Percentiles rank a stretch among this genome's conserved stretches.
These are phyloP conservation scores for Venustoraphidia nigricollis DNA, from an alignment of 2,888 invertebrate species.

Conservation along the genomic window DNA sequence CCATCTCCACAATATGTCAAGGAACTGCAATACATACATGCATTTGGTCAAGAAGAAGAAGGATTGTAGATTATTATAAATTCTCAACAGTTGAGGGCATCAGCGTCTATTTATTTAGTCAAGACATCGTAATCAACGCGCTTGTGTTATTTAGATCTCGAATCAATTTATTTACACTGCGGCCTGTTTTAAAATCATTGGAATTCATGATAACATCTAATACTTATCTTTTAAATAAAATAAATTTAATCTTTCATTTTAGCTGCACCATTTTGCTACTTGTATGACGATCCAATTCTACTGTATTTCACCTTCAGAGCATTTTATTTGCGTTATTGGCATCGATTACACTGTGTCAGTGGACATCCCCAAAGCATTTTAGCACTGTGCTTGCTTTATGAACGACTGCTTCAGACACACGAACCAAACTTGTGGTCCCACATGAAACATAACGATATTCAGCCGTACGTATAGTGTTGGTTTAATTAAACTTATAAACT, in stretches of 20 bases:
- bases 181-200: not conserved
- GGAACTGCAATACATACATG: too few species aligned
- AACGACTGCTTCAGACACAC: slow-evolving; percentile 74
- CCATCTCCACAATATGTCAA: too few species aligned
- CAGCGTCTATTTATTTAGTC: too few species aligned
- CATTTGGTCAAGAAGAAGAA: too few species aligned
- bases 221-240: not conserved
- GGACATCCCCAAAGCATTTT: slow-evolving; percentile 89
- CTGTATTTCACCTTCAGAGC: slow-evolving; percentile 84
- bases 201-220: not conserved
- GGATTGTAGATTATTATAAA: too few species aligned
- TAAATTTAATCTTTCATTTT: slow-evolving; percentile 18
- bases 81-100: too few species aligned
- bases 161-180: too few species aligned
- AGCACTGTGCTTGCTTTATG: slow-evolving; percentile 76
- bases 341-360: slow-evolving; percentile 79
- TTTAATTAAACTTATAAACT: not conserved
- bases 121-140: too few species aligned
- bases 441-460: slow-evolving; percentile 72
- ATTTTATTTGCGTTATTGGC: slow-evolving; percentile 84
- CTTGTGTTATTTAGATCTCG: too few species aligned
- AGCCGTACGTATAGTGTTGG: slow-evolving; percentile 57
- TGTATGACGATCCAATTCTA: slow-evolving; percentile 75
- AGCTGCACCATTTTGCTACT: slow-evolving; percentile 91
- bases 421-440: slow-evolving; percentile 87